These are phyloP conservation scores for Isotomurus palustris DNA, from an alignment of 2,888 invertebrate species.

Conservation along the genomic window DNA sequence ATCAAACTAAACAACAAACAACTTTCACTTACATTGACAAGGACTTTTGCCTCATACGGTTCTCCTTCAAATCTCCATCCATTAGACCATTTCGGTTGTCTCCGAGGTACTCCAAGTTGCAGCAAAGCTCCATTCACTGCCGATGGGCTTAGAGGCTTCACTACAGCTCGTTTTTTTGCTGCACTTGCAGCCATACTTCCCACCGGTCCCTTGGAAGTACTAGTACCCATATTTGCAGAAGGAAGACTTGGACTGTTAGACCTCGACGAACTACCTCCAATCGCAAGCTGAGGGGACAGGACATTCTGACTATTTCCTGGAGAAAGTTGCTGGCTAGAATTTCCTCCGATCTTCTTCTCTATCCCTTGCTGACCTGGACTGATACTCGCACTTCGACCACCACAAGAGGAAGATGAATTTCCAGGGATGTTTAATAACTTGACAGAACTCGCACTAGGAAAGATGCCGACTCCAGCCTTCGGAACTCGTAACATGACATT, in stretches of 20 bases:
- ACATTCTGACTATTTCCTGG: not conserved
- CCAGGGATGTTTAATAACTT: constrained; percentile 1
- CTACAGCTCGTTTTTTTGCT: constrained; percentile 42
- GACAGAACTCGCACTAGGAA: constrained; percentile 6
- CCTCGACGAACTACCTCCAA: constrained; percentile 2
- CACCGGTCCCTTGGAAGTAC: not conserved
- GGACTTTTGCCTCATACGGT: constrained; percentile 74
- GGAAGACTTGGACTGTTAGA: not conserved
- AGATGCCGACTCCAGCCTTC: constrained; percentile 1
- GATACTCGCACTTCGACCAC: not conserved
- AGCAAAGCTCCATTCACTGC: constrained; percentile 39
- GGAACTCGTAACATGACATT: constrained; percentile 27
- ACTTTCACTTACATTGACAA: constrained; percentile 70
- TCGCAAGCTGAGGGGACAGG: not conserved
- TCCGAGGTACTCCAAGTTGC: constrained; percentile 23
- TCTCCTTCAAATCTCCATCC: constrained; percentile 90
- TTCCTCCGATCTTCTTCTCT: not conserved
- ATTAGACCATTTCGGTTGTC: constrained; percentile 72
- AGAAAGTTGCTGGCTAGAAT: constrained; percentile 4
- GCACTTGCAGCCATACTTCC: constrained; percentile 40
- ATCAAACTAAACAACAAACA: constrained; percentile 1
- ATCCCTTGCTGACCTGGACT: not conserved
- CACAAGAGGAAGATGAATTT: not conserved
- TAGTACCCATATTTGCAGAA: constrained; percentile 1
- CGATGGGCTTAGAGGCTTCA: constrained; percentile 42